A percentile compares a stretch with the other conserved stretches of the same genome.
Evolutionary conservation across 2,888 invertebrate genomes (phyloP).

Genomic region (Microchrysa polita): DNA sequence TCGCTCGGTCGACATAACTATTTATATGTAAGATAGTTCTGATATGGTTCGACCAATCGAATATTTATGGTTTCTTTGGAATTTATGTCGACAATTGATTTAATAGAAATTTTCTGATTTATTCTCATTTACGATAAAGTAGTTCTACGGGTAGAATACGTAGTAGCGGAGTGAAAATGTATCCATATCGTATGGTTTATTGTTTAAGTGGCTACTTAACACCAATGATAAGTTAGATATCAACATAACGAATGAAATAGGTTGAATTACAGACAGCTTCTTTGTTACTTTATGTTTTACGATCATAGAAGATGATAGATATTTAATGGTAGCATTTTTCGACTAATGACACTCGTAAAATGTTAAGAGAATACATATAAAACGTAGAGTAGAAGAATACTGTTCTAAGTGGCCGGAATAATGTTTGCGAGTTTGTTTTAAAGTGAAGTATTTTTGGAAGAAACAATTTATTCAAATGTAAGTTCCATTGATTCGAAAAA

Average conservation of each 20-base stretch:
- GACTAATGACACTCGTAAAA: no score
- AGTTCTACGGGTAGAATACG: background rate
- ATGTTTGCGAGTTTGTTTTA: no score
- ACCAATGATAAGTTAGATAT: slow-evolving; percentile 38
- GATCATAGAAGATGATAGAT: background rate
- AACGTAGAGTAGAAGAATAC: no score
- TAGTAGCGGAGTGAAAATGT: slow-evolving; percentile 7
- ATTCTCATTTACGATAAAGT: slow-evolving; percentile 27
- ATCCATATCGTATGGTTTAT: slow-evolving; percentile 37
- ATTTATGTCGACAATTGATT: slow-evolving; percentile 42
- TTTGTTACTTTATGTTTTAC: no score
- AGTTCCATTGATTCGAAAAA: no score
- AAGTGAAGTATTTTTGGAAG: no score
- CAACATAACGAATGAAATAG: background rate
- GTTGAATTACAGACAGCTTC: no score
- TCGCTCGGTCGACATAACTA: no score
- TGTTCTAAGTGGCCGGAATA: no score
- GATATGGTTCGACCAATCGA: slow-evolving; percentile 28
- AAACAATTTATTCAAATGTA: no score
- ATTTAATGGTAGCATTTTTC: no score
- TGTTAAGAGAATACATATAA: no score
- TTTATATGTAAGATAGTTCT: slow-evolving; percentile 30
- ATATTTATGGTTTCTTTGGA: slow-evolving; percentile 39
- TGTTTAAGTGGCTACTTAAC: slow-evolving; percentile 42
- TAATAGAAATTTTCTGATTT: slow-evolving; percentile 40